phyloP scores from a whole-genome alignment of 2,113 vertebrate genomes.

The Chascanopsetta lugubris region DNA sequence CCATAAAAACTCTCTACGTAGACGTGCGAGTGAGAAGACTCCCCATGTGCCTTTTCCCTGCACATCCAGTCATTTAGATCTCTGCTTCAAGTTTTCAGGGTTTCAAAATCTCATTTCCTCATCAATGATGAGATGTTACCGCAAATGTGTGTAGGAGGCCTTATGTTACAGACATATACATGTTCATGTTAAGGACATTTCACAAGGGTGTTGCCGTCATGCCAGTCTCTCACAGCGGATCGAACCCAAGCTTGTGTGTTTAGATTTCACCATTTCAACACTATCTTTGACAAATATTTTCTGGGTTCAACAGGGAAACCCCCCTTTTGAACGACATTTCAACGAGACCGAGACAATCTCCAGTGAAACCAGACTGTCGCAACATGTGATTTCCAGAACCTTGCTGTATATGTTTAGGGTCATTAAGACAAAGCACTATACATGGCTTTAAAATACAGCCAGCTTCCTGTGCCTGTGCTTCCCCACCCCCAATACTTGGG shows the following conservation, averaged over 20 bases:
- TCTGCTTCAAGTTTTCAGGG: slow-evolving; percentile 1
- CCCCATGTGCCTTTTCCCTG: background rate
- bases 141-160: background rate
- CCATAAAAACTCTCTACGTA: background rate
- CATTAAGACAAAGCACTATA: slow-evolving; percentile 44
- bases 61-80: background rate
- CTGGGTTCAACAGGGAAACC: background rate
- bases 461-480: slow-evolving; percentile 42
- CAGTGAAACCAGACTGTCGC: background rate
- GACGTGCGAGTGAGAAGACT: slow-evolving; percentile 1
- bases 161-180: background rate
- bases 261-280: background rate
- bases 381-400: background rate
- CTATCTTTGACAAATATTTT: background rate
- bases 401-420: slow-evolving; percentile 18
- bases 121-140: slow-evolving; percentile 2
- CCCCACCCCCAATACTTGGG: slow-evolving; percentile 21
- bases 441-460: slow-evolving; percentile 36
- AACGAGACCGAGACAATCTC: background rate
- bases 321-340: background rate
- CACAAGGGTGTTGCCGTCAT: slow-evolving; percentile 12
- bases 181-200: slow-evolving; percentile 22
- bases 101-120: slow-evolving; percentile 27
- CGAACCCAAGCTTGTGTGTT: background rate
- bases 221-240: background rate